Evolutionary conservation across 2,888 invertebrate species (phyloP).

Genomic region (Melanostoma mellinum): DNA sequence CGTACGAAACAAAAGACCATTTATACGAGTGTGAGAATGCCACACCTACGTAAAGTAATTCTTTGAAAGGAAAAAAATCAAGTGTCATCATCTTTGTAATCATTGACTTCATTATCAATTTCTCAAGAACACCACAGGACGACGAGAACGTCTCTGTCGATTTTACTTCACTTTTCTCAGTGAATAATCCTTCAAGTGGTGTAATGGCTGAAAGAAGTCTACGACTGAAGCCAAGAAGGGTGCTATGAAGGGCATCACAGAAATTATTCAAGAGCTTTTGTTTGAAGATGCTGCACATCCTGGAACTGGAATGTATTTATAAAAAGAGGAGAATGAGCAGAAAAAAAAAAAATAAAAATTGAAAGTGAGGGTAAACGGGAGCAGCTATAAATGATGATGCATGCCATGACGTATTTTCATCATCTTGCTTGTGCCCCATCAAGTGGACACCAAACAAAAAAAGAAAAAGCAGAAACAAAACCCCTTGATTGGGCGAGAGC

Average conservation of each 20-base stretch:
- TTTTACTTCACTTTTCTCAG: conserved; percentile 28
- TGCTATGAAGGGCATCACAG: conserved; percentile 25
- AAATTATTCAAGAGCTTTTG: conserved; percentile 71
- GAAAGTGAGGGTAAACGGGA: conserved; percentile 45
- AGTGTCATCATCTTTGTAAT: conserved; percentile 53
- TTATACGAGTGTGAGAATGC: background rate
- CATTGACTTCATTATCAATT: conserved; percentile 58
- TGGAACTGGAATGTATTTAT: background rate
- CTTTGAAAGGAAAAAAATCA: background rate
- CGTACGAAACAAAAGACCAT: background rate
- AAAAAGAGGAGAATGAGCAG: background rate
- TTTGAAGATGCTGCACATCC: conserved; percentile 69
- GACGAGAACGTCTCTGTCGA: conserved; percentile 17
- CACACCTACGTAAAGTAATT: background rate
- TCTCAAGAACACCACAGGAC: conserved; percentile 32
- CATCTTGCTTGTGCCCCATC: conserved; percentile 1
- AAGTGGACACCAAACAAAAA: conserved; percentile 61
- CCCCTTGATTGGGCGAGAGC: conserved; percentile 33
- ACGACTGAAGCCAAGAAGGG: conserved; percentile 1
- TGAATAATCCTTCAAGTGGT: conserved; percentile 65
- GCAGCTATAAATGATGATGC: conserved; percentile 47
- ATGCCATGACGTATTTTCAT: conserved; percentile 50
- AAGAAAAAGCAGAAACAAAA: conserved; percentile 21
- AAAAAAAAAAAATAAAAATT: background rate
- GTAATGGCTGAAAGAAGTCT: conserved; percentile 58